Conservation (phyloP, 2,113 vertebrate species). For the Zootoca vivipara region DNA sequence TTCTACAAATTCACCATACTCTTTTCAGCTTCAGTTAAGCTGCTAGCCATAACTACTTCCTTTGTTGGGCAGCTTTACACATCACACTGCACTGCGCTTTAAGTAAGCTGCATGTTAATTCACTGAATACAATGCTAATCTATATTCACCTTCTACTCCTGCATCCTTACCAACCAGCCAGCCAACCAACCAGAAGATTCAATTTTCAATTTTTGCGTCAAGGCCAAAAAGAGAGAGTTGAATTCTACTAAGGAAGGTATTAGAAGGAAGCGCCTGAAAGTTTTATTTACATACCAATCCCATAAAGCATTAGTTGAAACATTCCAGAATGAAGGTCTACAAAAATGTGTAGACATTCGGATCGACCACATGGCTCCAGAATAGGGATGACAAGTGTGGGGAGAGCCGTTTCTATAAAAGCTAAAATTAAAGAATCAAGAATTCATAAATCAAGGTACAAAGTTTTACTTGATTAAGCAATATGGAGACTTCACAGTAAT, state of each 20-base stretch:
- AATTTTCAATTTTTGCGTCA: not conserved
- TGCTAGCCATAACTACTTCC: not conserved
- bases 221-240: not conserved
- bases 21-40: not conserved
- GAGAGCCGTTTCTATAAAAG: slow-evolving; percentile 94
- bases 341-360: slow-evolving; percentile 97
- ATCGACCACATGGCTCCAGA: slow-evolving; percentile 94
- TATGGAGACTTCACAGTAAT: not conserved
- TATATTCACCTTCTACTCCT: not conserved
- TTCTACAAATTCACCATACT: not conserved
- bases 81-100: not conserved
- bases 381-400: slow-evolving; percentile 95
- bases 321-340: slow-evolving; percentile 98
- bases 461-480: not conserved
- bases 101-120: not conserved
- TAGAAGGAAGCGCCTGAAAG: not conserved
- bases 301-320: slow-evolving; percentile 97
- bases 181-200: not conserved
- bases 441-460: slow-evolving; percentile 20
- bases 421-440: slow-evolving; percentile 70
- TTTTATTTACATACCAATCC: slow-evolving; percentile 85
- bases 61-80: not conserved
- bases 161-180: not conserved
- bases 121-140: not conserved
- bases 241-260: not conserved